Evolutionary conservation across 2,113 vertebrate genomes (phyloP).

Genomic region (Cisticola juncidis): DNA sequence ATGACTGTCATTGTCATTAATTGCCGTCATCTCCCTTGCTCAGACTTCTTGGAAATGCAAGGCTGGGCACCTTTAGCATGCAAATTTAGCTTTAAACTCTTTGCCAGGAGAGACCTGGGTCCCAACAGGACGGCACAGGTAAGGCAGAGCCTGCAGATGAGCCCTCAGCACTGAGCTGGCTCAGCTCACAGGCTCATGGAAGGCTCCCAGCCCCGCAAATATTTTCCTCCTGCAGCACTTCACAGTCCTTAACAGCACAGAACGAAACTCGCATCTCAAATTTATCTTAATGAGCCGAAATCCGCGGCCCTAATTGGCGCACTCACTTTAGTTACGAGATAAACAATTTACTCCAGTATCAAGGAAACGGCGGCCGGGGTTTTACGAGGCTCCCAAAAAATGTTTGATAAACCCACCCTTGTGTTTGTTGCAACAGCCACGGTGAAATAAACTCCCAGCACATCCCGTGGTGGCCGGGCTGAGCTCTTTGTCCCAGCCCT

Average conservation of each 20-base stretch:
- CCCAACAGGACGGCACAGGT: rapidly evolving
- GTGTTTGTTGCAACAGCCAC: constrained; percentile 49
- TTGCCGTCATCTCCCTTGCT: neutral
- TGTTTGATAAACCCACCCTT: constrained; percentile 32
- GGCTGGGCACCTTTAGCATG: neutral
- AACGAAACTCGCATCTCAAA: constrained; percentile 2
- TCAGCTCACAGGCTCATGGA: neutral
- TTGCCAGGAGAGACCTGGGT: neutral
- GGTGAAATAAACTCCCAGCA: constrained; percentile 67
- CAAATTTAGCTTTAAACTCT: neutral
- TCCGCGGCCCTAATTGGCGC: neutral
- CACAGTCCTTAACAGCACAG: neutral
- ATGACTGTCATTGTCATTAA: neutral
- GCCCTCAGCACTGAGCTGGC: neutral
- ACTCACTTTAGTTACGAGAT: constrained; percentile 57
- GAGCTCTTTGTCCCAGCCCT: constrained; percentile 54
- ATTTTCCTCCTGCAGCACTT: neutral
- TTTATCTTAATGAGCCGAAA: constrained; percentile 56
- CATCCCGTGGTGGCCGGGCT: constrained; percentile 3
- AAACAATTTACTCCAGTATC: constrained; percentile 66
- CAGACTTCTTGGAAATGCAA: neutral
- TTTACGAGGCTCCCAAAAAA: constrained; percentile 69
- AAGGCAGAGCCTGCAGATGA: neutral
- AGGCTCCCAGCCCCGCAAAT: neutral
- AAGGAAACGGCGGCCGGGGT: constrained; percentile 49